Conservation (phyloP, 2,888 invertebrate species). For the Fabriciana adippe region DNA sequence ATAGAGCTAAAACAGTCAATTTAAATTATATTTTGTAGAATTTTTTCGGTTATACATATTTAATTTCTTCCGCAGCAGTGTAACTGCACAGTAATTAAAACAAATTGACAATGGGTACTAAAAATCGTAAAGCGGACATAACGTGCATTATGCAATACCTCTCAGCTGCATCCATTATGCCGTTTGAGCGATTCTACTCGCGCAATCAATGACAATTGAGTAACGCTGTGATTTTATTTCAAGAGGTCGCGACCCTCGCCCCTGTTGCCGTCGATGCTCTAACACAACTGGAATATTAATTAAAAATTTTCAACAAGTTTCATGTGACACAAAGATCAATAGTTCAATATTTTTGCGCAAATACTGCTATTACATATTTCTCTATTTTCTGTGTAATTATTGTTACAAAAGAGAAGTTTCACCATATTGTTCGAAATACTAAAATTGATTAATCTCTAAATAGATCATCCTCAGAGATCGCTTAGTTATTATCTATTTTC, state of each 20-base stretch:
- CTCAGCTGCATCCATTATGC: slow-evolving; percentile 23
- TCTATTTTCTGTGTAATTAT: not conserved
- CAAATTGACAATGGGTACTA: slow-evolving; percentile 14
- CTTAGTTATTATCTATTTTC: too few species aligned
- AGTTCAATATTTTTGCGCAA: slow-evolving; percentile 13
- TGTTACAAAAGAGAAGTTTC: not conserved
- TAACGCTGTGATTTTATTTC: slow-evolving; percentile 34
- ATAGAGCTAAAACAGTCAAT: too few species aligned
- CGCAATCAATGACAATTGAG: slow-evolving; percentile 51
- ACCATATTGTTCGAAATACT: too few species aligned
- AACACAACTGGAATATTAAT: slow-evolving; percentile 14
- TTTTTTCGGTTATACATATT: not conserved
- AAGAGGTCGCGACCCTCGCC: slow-evolving; percentile 31
- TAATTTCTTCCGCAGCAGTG: slow-evolving; percentile 19
- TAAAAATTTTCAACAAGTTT: slow-evolving; percentile 6
- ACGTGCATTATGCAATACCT: slow-evolving; percentile 25
- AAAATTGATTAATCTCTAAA: too few species aligned
- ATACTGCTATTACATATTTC: slow-evolving; percentile 1
- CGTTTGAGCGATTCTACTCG: slow-evolving; percentile 19
- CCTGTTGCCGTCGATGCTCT: slow-evolving; percentile 16
- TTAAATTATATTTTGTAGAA: not conserved
- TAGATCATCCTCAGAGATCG: too few species aligned
- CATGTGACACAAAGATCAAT: slow-evolving; percentile 6
- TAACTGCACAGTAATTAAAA: slow-evolving; percentile 21
- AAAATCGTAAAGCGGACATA: slow-evolving; percentile 21